Conservation (phyloP, 2,797 vertebrate species). For the Gadopsis bispinosus region DNA sequence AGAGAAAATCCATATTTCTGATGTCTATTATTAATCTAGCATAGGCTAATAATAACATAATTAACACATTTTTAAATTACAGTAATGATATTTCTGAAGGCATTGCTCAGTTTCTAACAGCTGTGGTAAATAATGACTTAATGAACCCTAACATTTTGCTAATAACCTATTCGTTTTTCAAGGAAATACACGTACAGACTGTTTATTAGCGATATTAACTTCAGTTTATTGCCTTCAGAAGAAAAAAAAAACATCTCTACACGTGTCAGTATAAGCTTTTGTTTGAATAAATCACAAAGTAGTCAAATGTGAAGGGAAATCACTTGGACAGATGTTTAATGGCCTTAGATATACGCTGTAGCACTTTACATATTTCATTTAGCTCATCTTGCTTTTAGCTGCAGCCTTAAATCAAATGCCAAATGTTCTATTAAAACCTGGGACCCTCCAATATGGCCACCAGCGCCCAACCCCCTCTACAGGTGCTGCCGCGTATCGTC, state of each 20-base stretch:
- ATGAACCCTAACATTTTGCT: background rate
- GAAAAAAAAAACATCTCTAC: background rate
- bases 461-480: background rate
- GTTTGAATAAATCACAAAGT: slow-evolving; percentile 30
- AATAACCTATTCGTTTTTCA: background rate
- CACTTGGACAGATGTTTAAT: background rate
- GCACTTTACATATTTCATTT: too few species aligned
- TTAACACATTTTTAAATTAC: background rate
- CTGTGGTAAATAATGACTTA: background rate
- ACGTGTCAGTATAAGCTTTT: background rate
- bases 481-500: background rate
- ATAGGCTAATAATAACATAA: background rate
- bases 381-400: background rate
- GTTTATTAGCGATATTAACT: background rate
- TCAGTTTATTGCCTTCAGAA: slow-evolving; percentile 10
- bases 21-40: background rate
- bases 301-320: background rate
- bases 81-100: background rate
- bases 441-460: background rate
- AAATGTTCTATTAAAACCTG: background rate
- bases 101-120: background rate
- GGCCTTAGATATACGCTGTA: background rate
- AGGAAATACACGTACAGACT: background rate
- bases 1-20: background rate
- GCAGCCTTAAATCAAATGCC: background rate